Evolutionary conservation across 2,797 vertebrate species (phyloP), one percentile per base, ranked within the genome.

Genomic region (Myotis daubentonii): DNA sequence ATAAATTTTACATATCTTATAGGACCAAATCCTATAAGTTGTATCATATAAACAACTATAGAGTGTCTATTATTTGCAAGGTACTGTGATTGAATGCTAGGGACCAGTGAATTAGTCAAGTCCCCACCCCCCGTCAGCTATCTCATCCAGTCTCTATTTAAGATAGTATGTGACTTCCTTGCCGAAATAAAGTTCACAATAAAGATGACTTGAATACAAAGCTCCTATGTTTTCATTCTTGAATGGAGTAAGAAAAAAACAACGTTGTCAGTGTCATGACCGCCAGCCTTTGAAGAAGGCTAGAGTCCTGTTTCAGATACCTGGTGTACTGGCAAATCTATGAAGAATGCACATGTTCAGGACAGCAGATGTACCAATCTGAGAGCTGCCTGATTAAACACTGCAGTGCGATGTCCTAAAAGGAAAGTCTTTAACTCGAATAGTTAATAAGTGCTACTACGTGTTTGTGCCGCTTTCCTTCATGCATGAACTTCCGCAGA

Each of bases 151-250:
- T 20, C 23, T 57, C 20, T 28, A 41, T 25, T 78, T 30, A 95
- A 83, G n/a, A 78, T 5, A 84, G 5, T 33, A 28, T 72, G 16
- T 23, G 17, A 57, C 33, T 87, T 95, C 49, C 91, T 36, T 68
- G 86, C n/a, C 85, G 30, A 91, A 95, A 89, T 57, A 81, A 68
- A 89, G 66, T 41, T 92, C 25, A 30, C 17, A 81, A 22, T 44
- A 55, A 65, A 94, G 60, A 41, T n/a, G 30, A 38, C 70, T 78
- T 89, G 66, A 33, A 70, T 71, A 13, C 20, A 53, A 57, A 81
- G 83, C 60, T 62, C 16, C 47, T 33, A 17, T 33, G 41, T 84
- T 89, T 94, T 88, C 17, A 38, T 74, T 93, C 25, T 85, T 68
- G 22, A 49, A 30, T n/a, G 23, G 22, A 72, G 41, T 22, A 17